Base-by-base conservation (phyloP, 2,888 invertebrate species). In the Andrena bicolor region DNA sequence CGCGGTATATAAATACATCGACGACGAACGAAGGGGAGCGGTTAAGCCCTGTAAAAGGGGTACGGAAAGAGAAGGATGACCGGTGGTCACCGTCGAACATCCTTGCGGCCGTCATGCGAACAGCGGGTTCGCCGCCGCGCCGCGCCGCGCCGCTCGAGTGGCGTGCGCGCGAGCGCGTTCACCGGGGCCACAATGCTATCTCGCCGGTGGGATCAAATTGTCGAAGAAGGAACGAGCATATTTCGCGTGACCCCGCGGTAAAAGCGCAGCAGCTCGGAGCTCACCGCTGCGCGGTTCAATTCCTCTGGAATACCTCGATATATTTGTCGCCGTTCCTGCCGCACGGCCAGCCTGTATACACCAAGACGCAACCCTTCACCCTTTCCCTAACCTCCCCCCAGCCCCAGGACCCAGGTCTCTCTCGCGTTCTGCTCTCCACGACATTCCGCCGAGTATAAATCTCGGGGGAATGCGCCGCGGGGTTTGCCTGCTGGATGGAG, bases 191-290 rank as follows among this genome's bases (percentile, higher is more conserved):
- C 93, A 93, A 93, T 93, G 91, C 91, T 92, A 93, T 93, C 93
- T 92, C 86, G 80, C 65, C 87, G 88, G 84, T 87, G 89, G 89
- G 90, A 93, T 93, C 92, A 92, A 92, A 92, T 92, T 92, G 93
- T 92, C 90, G 91, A 91, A 91, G 91, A 86, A 90, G 89, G 92
- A 91, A 92, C 91, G 91, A 93, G 92, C 92, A 93, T 93, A 92
- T 92, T 92, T 92, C 89, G 92, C 88, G 90, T 92, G 91, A 92
- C 92, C 92, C 91, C 91, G 87, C 86, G 85, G 80, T 84, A 89
- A 86, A 86, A 85, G 84, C 86, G 84, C 72, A 83, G 80, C 80
- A 66, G 74, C 76, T 74, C 61, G 76, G 71, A 41, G 79, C 58
- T 53, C 35, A 73, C 76, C 63, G 88, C 85, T 87, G 88, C 90